Evolutionary conservation across 2,888 invertebrate species (phyloP), one percentile per base, ranked within the genome.

Genomic region (Caenorhabditis plicata): DNA sequence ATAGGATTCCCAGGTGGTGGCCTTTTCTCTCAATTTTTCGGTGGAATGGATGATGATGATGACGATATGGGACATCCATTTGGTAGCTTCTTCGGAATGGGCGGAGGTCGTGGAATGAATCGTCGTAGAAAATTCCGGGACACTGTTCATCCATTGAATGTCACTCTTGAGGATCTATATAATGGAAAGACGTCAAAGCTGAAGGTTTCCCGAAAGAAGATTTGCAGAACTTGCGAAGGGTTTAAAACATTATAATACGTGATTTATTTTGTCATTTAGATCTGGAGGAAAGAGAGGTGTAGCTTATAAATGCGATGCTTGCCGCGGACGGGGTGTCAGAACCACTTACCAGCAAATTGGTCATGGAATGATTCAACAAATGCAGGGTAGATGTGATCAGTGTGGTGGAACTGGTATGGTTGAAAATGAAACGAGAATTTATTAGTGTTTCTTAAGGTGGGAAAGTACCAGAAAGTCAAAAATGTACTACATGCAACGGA

Each of bases 141-240:
- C 81, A 89, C 91, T 22, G 85, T 90, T 58, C 88, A 91, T 81
- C 88, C 89, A 17, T 83, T 92, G 19, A 57, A 86, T 83, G 90
- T 94, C 7, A 87, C 91, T 8, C 83, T 94, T 74, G 92, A 93
- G 83, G 91, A 92, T 80, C 85, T 93, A 81, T 94, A 92, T 82
- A 88, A 90, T 83, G 93, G 93, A 9, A 91, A 90, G 83, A 88
- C 88, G 42, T 85, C 89, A 2, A 90, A 90, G 81, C 83, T 91
- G 71, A 89, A 90, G 80, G 85, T 91, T 55, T 88, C 88, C 81
- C 89, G 89, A 85, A 90, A 89, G 83, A 87, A 90, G 27, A 87
- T 90, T 72, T 91, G 91, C 83, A 84, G 85, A 40, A 84, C 86
- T 61, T 91, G 91, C 83, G 86, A 86, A 77, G 91, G 91, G 73